phyloP scores from a whole-genome alignment of 2,888 invertebrate species.

The Pseudococcus jackbeardsleyi region DNA sequence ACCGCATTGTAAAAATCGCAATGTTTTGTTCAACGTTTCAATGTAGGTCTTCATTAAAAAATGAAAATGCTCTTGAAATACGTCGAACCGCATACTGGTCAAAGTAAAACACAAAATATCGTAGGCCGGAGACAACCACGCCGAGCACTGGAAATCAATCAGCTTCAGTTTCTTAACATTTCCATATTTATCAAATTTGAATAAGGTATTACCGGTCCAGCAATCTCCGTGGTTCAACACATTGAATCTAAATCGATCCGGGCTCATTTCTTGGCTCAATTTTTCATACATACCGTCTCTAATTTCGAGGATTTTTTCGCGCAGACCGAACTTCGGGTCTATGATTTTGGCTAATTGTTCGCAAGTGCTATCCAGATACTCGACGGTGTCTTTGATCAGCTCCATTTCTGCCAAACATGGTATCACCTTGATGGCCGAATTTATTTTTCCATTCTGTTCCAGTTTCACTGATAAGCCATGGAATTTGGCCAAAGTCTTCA shows the following conservation, averaged over 20 bases:
- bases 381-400: background rate
- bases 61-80: background rate
- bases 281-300: background rate
- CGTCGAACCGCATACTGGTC: background rate
- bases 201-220: background rate
- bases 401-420: background rate
- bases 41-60: background rate
- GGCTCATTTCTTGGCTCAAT: background rate
- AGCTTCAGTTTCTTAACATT: background rate
- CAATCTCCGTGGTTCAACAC: conserved; percentile 2
- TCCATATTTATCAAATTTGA: conserved; percentile 3
- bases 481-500: background rate
- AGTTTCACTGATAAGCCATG: conserved; percentile 17
- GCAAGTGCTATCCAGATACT: background rate
- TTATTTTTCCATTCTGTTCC: background rate
- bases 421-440: background rate
- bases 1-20: background rate
- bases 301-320: background rate
- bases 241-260: background rate
- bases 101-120: background rate
- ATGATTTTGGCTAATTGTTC: background rate
- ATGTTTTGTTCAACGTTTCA: background rate
- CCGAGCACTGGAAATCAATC: background rate
- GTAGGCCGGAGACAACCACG: background rate
- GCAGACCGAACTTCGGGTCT: background rate